Evolutionary conservation across 23 tunicate genomes (phyloP), one percentile per base, ranked within the genome.

Genomic region (Clavelina lepadiformis): DNA sequence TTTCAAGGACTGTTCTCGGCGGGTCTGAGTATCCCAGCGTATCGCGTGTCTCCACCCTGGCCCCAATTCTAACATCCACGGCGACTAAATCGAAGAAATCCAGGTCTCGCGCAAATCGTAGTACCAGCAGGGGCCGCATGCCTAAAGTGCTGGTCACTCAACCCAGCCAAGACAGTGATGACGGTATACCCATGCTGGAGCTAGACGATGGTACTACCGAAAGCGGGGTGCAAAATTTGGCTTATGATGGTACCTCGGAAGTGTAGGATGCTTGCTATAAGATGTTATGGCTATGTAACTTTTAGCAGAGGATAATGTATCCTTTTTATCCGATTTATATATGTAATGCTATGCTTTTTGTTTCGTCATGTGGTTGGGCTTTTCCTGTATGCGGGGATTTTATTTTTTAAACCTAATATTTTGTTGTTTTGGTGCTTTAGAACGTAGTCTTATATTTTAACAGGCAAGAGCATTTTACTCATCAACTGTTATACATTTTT

Each of bases 161-260:
- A 23, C 79, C 78, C 38, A 69, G 68, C 61, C 37, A 68, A 27
- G 59, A 54, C 15, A 23, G 8, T 8, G 83, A 78, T 24, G 95
- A 78, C n/a, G 64, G 56, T 5, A 76, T 84, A 25, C 93, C 83
- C 3, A 75, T 84, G 93, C 47, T 84, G 21, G 61, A 49, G 18
- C 23, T 84, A 13, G 38, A 50, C 30, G 29, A 61, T 0, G 27
- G 45, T 25, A 35, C 19, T 24, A 36, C 73, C 22, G 38, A 8
- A 30, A 35, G 33, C 5, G 93, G 93, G n/a, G 2, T 28, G 23
- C 33, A 51, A 3, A 84, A 84, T 51, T 79, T 60, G 18, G 83
- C 93, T 11, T 84, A 36, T 38, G 75, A 66, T 55, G 58, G 56
- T 34, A 13, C 74, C 19, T 54, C 74, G 3, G 71, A 65, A 6